phyloP scores from a whole-genome alignment of 2,113 vertebrate species.

The Myxocyprinus asiaticus region DNA sequence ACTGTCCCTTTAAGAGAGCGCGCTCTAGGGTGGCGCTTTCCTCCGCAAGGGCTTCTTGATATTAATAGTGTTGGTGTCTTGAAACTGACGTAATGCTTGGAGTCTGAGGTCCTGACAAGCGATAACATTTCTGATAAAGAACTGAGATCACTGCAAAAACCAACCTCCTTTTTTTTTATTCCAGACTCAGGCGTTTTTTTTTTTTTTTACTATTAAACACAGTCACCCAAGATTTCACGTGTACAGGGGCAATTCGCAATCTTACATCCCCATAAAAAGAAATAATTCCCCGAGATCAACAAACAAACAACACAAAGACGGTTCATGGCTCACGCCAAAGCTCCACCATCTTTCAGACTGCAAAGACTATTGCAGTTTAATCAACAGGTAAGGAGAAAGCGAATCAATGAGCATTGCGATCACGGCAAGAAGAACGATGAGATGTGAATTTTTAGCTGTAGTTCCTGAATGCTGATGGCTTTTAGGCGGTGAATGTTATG shows the following conservation, averaged over 20 bases:
- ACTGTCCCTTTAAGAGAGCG: constrained; percentile 82
- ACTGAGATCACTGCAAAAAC: constrained; percentile 74
- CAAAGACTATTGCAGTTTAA: constrained; percentile 78
- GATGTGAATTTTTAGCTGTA: constrained; percentile 56
- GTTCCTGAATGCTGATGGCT: constrained; percentile 60
- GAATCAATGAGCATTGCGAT: constrained; percentile 53
- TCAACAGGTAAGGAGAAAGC: constrained; percentile 81
- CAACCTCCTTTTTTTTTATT: constrained; percentile 60
- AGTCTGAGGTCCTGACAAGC: constrained; percentile 87
- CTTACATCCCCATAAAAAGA: constrained; percentile 58
- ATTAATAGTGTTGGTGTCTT: constrained; percentile 89
- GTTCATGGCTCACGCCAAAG: constrained; percentile 80
- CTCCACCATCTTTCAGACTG: constrained; percentile 83
- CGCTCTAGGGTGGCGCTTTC: constrained; percentile 80
- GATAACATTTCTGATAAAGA: constrained; percentile 88
- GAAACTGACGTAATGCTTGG: constrained; percentile 86
- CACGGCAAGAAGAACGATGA: constrained; percentile 16
- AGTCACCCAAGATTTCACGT: constrained; percentile 64
- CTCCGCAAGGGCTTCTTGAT: constrained; percentile 85
- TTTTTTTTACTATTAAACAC: constrained; percentile 60
- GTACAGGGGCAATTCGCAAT: constrained; percentile 60
- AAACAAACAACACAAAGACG: constrained; percentile 83
- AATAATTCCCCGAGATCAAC: constrained; percentile 80
- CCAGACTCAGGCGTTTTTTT: constrained; percentile 49
- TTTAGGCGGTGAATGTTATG: constrained; percentile 59